Evolutionary conservation across 2,797 vertebrate genomes (phyloP).

Genomic region (Myotis findleyi): DNA sequence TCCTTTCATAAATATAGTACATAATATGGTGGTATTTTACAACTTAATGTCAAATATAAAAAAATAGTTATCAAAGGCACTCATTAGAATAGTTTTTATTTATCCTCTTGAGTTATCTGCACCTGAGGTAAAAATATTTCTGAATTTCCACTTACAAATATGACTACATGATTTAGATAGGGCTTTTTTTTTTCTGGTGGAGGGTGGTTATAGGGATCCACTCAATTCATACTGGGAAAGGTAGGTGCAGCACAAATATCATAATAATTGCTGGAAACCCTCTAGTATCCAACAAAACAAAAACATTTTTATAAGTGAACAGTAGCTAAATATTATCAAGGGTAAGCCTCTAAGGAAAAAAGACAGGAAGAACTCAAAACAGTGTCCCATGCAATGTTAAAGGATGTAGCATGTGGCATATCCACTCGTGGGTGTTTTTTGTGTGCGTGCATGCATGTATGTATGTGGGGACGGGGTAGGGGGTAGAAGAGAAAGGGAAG

Average conservation of each 20-base stretch:
- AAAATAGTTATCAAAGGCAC: background rate
- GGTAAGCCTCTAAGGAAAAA: background rate
- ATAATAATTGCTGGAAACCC: background rate
- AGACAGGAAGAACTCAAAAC: background rate
- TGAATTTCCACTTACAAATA: background rate
- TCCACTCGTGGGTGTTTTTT: background rate
- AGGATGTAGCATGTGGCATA: background rate
- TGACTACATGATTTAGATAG: background rate
- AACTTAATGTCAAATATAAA: background rate
- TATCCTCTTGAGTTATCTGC: background rate
- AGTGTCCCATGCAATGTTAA: background rate
- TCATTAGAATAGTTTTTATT: background rate
- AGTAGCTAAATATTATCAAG: background rate
- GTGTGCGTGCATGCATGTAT: no score
- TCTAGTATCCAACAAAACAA: background rate
- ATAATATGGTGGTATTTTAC: background rate
- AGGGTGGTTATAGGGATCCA: background rate
- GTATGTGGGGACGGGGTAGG: accelerated
- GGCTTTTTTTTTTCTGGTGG: background rate
- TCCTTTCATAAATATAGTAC: background rate
- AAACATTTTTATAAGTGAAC: background rate
- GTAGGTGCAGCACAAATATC: background rate
- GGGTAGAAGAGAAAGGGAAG: background rate
- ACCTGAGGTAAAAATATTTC: background rate
- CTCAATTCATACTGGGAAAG: background rate